A percentile compares a stretch with the other conserved stretches of the same genome.
Conservation (phyloP, 2,888 invertebrate species). For the Drosophila siamana region DNA sequence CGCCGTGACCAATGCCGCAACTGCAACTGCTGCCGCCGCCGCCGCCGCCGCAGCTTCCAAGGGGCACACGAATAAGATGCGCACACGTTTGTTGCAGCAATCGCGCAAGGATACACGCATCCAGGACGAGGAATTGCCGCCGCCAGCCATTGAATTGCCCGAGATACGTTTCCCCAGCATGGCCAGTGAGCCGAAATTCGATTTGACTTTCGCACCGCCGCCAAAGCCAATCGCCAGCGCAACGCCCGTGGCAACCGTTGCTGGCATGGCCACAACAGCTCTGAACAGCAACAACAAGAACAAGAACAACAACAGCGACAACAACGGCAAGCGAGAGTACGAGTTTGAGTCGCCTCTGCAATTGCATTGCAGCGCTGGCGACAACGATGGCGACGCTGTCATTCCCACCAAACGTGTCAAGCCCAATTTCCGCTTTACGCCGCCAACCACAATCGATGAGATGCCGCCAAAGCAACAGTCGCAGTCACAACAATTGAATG, state of each 20-base stretch:
- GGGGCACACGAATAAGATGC: conserved; percentile 64
- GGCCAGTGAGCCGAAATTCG: conserved; percentile 83
- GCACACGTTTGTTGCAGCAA: conserved; percentile 60
- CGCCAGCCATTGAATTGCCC: conserved; percentile 86
- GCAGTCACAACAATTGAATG: conserved; percentile 3
- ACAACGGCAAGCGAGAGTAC: conserved; percentile 9
- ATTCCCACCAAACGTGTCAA: conserved; percentile 82
- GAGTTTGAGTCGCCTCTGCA: conserved; percentile 86
- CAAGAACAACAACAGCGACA: neutral
- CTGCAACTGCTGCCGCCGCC: neutral
- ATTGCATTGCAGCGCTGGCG: conserved; percentile 63
- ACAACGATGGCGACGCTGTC: neutral
- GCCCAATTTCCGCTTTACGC: conserved; percentile 87
- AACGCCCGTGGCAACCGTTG: neutral
- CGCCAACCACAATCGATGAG: conserved; percentile 85
- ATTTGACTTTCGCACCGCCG: conserved; percentile 69
- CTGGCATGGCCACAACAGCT: neutral
- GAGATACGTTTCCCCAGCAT: conserved; percentile 85
- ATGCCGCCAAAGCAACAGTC: neutral
- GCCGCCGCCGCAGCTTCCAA: neutral
- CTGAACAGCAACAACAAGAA: conserved; percentile 1
- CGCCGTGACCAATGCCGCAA: neutral
- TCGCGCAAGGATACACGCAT: conserved; percentile 60
- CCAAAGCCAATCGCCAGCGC: conserved; percentile 39
- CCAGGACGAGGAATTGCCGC: conserved; percentile 83